Evolutionary conservation across 1,140 invertebrate species (phyloP).

Genomic region (Palaemon carinicauda): DNA sequence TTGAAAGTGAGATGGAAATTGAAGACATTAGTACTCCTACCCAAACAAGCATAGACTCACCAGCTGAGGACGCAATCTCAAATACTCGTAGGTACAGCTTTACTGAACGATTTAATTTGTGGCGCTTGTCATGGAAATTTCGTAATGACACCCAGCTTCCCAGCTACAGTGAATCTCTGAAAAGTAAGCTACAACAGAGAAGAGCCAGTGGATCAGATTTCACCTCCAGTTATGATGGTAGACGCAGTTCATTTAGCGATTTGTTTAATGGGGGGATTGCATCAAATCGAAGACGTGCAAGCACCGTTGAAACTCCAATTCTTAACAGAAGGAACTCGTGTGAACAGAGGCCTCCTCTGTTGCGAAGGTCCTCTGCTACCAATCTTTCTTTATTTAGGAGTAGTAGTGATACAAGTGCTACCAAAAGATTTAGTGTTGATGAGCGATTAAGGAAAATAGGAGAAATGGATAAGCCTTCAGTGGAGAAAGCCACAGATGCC

Average conservation of each 20-base stretch:
- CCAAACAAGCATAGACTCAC: neutral
- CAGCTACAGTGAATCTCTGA: conserved; percentile 20
- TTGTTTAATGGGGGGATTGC: neutral
- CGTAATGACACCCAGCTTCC: conserved; percentile 33
- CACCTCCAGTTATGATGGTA: neutral
- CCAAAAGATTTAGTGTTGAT: conserved; percentile 38
- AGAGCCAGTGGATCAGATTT: conserved; percentile 32
- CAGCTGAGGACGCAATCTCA: neutral
- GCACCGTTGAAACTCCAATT: neutral
- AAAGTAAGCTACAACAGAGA: conserved; percentile 15
- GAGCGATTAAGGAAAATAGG: conserved; percentile 7
- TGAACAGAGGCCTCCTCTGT: neutral
- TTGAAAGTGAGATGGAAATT: neutral
- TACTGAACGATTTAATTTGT: conserved; percentile 27
- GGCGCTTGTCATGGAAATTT: conserved; percentile 34
- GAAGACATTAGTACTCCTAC: neutral
- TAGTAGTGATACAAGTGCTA: neutral
- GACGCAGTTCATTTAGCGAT: conserved; percentile 16
- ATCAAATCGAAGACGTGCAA: neutral
- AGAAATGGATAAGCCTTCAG: conserved; percentile 26
- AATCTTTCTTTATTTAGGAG: neutral
- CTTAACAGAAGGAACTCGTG: neutral
- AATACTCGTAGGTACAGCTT: conserved; percentile 12
- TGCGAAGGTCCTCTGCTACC: conserved; percentile 14
- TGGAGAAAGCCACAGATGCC: conserved; percentile 46